Conservation (phyloP, 2,113 vertebrate genomes). For the Indri indri region DNA sequence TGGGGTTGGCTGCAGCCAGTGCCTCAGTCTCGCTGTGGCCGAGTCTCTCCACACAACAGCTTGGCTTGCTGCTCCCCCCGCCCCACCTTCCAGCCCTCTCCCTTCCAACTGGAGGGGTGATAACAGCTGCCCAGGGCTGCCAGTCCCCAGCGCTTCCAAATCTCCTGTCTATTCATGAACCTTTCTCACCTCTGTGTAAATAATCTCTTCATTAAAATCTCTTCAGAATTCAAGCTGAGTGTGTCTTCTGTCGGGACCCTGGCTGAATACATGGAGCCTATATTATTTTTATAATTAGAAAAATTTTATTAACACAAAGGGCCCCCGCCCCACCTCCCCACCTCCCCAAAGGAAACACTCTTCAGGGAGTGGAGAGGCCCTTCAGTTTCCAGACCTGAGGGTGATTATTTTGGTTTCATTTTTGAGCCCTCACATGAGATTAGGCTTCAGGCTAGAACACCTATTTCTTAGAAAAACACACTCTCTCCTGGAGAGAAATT, state of each 20-base stretch:
- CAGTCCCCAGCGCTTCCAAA: neutral
- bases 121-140: neutral
- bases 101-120: neutral
- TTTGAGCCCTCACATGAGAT: constrained; percentile 75
- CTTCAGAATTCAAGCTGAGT: neutral
- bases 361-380: constrained; percentile 31
- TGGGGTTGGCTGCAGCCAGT: neutral
- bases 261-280: constrained; percentile 5
- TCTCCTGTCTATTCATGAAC: neutral
- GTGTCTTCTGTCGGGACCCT: neutral
- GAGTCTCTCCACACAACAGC: neutral
- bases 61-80: neutral
- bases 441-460: constrained; percentile 68
- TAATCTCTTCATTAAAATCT: constrained; percentile 29
- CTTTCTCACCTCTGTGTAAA: neutral
- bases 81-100: neutral
- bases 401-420: constrained; percentile 76
- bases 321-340: neutral
- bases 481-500: constrained; percentile 73
- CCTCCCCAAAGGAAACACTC: constrained; percentile 57
- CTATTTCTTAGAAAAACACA: constrained; percentile 78
- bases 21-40: neutral
- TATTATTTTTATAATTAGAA: constrained; percentile 52
- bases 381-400: constrained; percentile 51
- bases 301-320: constrained; percentile 42